Percentiles rank a stretch among this genome's conserved stretches.
Evolutionary conservation across 2,113 vertebrate genomes (phyloP).

Genomic region (Cyphomyrus discorhynchus): DNA sequence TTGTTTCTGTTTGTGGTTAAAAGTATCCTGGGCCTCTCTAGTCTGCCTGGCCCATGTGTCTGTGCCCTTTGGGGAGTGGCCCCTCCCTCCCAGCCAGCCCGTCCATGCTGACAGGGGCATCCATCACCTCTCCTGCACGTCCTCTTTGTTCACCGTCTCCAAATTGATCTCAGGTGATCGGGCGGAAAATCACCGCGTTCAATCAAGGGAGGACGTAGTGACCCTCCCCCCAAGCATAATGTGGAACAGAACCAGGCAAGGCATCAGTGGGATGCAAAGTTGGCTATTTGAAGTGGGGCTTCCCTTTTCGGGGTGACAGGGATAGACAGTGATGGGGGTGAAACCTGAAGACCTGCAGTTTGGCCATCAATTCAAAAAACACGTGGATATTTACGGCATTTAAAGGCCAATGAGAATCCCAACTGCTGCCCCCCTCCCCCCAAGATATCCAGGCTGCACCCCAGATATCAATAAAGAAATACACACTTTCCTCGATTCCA

Average conservation of each 20-base stretch:
- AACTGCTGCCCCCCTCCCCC: not conserved
- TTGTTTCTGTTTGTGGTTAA: not conserved
- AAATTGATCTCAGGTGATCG: not conserved
- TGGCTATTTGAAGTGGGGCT: not conserved
- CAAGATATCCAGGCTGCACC: not conserved
- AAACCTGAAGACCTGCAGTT: not conserved
- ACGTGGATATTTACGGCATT: not conserved
- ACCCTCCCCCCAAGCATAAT: not conserved
- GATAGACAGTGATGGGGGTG: not conserved
- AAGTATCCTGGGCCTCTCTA: not conserved
- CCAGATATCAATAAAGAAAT: not conserved
- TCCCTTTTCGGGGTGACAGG: not conserved
- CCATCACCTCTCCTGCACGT: not conserved
- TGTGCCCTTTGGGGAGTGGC: not conserved
- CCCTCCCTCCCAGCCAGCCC: not conserved
- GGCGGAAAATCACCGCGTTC: not conserved
- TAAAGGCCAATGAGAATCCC: not conserved
- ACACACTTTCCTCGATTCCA: not conserved
- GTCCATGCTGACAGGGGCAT: not conserved
- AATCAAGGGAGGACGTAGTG: not conserved
- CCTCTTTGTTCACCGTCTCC: not conserved
- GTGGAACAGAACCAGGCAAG: not conserved
- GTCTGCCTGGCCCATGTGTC: not conserved
- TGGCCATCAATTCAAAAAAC: not conserved
- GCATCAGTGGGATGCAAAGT: not conserved